Percentiles rank a stretch among this genome's conserved stretches.
phyloP scores from a whole-genome alignment of 2,888 invertebrate species.

The Unio pictorum region DNA sequence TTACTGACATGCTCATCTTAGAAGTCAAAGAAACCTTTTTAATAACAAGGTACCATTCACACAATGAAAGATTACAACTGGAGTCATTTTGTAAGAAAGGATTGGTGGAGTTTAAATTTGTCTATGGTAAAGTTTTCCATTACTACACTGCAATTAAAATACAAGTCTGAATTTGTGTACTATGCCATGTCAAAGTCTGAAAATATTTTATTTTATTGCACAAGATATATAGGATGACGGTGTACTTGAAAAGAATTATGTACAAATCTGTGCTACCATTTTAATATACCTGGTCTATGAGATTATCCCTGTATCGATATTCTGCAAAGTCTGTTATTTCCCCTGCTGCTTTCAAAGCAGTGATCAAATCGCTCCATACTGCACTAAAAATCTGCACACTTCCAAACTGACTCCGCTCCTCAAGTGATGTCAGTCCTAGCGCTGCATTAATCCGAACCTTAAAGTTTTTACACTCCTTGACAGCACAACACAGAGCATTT shows the following conservation, averaged over 20 bases:
- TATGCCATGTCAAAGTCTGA: no score
- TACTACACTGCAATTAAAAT: no score
- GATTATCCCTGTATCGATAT: conserved; percentile 87
- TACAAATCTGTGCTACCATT: background rate
- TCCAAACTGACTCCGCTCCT: conserved; percentile 80
- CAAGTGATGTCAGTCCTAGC: conserved; percentile 78
- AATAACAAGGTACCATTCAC: no score
- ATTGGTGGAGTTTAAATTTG: no score
- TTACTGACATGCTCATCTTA: no score
- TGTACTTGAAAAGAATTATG: background rate
- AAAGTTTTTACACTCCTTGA: conserved; percentile 84
- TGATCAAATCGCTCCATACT: conserved; percentile 82
- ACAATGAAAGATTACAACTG: no score
- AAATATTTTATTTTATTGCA: no score
- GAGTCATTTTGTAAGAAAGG: no score
- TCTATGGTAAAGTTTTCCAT: no score
- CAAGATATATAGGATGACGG: no score
- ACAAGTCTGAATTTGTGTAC: no score
- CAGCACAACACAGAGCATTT: conserved; percentile 77
- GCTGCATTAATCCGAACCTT: conserved; percentile 93
- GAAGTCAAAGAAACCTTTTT: no score
- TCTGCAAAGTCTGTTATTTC: conserved; percentile 87
- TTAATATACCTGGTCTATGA: conserved; percentile 81
- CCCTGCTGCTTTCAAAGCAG: conserved; percentile 84
- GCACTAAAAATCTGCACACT: conserved; percentile 73